A percentile compares a stretch with the other conserved stretches of the same genome.
Conservation (phyloP, 2,113 vertebrate species). For the Xiphorhynchus elegans region DNA sequence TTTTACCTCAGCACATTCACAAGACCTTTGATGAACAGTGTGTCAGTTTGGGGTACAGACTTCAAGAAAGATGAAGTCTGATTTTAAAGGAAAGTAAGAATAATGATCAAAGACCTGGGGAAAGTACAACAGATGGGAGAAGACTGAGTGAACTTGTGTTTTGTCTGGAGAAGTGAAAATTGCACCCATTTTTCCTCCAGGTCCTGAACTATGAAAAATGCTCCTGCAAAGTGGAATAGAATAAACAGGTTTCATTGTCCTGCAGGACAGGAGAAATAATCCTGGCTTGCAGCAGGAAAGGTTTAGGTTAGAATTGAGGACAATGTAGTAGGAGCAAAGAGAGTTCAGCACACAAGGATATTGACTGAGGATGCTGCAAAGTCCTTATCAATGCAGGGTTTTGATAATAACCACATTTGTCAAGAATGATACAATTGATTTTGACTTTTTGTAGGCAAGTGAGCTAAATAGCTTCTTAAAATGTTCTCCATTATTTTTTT, state of each 20-base stretch:
- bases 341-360: not conserved
- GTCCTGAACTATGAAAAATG: not conserved
- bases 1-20: not conserved
- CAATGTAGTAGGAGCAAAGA: not conserved
- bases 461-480: not conserved
- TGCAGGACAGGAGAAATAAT: not conserved
- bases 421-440: not conserved
- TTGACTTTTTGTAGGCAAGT: not conserved
- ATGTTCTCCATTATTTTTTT: not conserved
- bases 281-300: not conserved
- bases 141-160: not conserved
- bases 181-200: not conserved
- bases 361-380: not conserved
- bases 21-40: not conserved
- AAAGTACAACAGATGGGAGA: not conserved
- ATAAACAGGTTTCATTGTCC: conserved; percentile 8
- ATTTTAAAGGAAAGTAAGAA: not conserved
- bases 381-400: not conserved
- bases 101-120: not conserved
- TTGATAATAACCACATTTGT: conserved; percentile 17
- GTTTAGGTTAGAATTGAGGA: not conserved
- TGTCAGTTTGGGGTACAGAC: not conserved
- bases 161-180: not conserved
- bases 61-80: not conserved
- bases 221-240: not conserved